Conservation (phyloP, 2,888 invertebrate species). For the Leptopterna dolabrata region DNA sequence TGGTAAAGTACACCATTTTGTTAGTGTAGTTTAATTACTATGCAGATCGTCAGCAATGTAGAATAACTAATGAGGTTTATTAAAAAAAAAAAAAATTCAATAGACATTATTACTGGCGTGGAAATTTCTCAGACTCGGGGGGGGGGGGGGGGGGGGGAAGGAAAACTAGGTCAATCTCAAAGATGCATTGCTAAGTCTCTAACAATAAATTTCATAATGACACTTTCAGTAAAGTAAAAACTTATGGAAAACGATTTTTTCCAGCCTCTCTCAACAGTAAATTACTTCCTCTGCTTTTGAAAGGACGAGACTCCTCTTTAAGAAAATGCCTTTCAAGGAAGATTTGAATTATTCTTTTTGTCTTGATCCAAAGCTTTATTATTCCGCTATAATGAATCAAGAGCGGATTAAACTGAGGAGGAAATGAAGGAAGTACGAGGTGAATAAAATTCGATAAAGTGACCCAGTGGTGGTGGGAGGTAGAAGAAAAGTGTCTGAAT, state of each 20-base stretch:
- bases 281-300: background rate
- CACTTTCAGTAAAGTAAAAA: background rate
- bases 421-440: background rate
- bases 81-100: too few species aligned
- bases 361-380: background rate
- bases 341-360: slow-evolving; percentile 6
- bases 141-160: too few species aligned
- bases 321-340: background rate
- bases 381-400: background rate
- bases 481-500: background rate
- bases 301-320: background rate
- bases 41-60: too few species aligned
- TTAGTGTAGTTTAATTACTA: too few species aligned
- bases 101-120: too few species aligned
- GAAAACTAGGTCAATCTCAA: background rate
- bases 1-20: too few species aligned
- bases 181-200: background rate
- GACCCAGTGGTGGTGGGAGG: background rate
- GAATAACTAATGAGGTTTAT: too few species aligned
- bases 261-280: background rate
- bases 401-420: background rate
- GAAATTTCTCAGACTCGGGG: too few species aligned
- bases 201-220: slow-evolving; percentile 3
- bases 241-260: background rate
- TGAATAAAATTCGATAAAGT: background rate